Conservation (phyloP, 2,888 invertebrate species). For the Norana najaformis region DNA sequence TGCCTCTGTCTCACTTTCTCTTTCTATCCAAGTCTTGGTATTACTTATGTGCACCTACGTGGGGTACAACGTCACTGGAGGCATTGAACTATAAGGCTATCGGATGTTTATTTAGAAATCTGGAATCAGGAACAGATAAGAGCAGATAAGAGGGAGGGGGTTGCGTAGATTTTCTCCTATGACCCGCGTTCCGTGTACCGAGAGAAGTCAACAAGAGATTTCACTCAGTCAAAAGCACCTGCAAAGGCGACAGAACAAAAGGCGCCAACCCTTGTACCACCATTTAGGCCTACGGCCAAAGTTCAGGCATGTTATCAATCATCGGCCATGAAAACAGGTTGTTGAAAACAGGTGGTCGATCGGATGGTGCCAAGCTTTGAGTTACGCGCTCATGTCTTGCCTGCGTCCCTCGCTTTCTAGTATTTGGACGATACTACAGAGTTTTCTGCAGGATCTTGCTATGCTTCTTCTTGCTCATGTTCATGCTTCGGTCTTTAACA, state of each 20-base stretch:
- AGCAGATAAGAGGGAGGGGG: neutral
- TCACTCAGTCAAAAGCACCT: neutral
- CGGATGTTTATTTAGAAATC: neutral
- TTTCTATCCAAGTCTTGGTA: neutral
- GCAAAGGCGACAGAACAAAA: neutral
- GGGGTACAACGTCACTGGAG: neutral
- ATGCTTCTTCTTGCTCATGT: too few relatives aligned
- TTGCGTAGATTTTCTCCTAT: neutral
- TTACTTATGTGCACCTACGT: neutral
- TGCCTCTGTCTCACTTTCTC: neutral
- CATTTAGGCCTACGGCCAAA: conserved; percentile 2
- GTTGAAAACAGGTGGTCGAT: neutral
- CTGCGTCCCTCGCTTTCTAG: neutral
- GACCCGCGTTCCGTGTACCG: neutral
- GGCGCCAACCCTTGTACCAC: neutral
- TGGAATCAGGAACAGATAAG: neutral
- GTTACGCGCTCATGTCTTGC: neutral
- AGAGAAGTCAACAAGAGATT: neutral
- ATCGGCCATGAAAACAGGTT: neutral
- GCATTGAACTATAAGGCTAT: neutral
- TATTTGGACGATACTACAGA: too few relatives aligned
- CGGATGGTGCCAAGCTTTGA: neutral
- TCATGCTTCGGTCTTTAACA: too few relatives aligned
- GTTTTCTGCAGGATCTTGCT: too few relatives aligned
- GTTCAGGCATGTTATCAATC: neutral